Base-by-base conservation (phyloP, 1,140 invertebrate species). In the Aphelenchoides avenae region DNA sequence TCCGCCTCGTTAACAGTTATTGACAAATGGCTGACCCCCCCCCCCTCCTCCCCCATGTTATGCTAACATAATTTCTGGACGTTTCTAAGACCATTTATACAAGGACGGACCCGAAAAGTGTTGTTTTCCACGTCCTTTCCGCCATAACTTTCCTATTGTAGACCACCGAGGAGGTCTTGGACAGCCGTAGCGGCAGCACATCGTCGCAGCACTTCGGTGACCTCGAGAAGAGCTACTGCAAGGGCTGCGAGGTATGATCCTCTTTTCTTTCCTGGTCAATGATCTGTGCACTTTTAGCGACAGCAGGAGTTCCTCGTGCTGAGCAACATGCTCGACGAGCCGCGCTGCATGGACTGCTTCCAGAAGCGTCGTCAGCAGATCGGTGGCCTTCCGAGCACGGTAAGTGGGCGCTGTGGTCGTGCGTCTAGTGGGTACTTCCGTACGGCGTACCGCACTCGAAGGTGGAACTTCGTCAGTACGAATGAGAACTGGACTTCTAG, bases 281-380 rank as follows among this genome's bases (percentile, higher is more conserved):
- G 13, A 2, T 3, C 13, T n/a, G 2, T 26, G 2, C 24, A 15
- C 15, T 36, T 37, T 4, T 27, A 55, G 52, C 52, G 52, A 2
- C 11, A 26, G 26, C 55, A 57, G 18, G 55, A 57, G 26, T 57
- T 30, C 31, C 33, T 57, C 7, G 33, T 57, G 15, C 41, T 59
- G 11, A 41, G 30, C 30, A 15, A 20, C 18, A 27, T 27, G 7
- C 20, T 57, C 11, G 55, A 57, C 15, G 55, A 57, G 26, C 55
- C 55, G 9, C 41, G 55, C 5, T 57, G 55, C 4, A 5, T 62
- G 31, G 55, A 57, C 18, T 57, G 55, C 15, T 57, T 56, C 15
- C 53, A 41, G 20, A 57, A 57, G 33, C 58, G 49, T 33, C 52
- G 55, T 4, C 30, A 36, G 24, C 55, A 57, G 36, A 37, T 55